Base-by-base conservation (phyloP, 2,888 invertebrate species). In the Campoletis raptor region DNA sequence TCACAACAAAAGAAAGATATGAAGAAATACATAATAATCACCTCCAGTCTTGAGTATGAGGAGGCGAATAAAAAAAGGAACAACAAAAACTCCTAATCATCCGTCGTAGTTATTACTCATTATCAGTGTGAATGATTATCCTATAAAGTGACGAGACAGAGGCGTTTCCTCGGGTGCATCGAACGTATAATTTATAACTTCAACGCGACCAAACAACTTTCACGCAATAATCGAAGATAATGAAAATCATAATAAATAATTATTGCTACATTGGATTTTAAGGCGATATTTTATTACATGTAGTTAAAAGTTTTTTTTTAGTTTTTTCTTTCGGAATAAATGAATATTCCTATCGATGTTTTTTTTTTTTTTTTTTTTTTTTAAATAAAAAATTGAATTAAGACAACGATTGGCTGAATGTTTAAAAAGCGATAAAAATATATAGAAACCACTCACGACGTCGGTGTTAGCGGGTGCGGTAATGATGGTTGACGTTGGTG, bases 401-500 rank as follows among this genome's bases (percentile, higher is more conserved):
- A 54, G 8, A 1, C 15, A 7, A 52, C 21, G 21, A 54, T 54
- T 21, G 7, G n/a, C 8, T 9, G 21, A 21, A 9, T 54, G 21
- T 21, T 8, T 9, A 1, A 52, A 15, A 24, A 40, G 21, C 21
- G 21, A 66, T 48, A 24, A 52, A 30, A 78, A 64, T 30, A 15
- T 80, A 30, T 80, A 37, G 12, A 83, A 57, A 67, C 36, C 66
- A 90, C 92, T 92, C 86, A 93, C 94, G 92, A 93, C 93, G 93
- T 94, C 94, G 89, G 93, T 92, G 89, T 93, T 94, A 72, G 93
- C 91, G 64, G 93, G 90, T 87, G 92, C 90, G 81, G 93, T 91
- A 89, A 92, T 90, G 85, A 92, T 91, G 72, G 91, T 92, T 89
- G 93, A 91, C 89, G 92, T 92, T 88, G 93, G 91, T 87, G 93